Evolutionary conservation across 2,888 invertebrate genomes (phyloP).

Genomic region (Sisyra nigra): DNA sequence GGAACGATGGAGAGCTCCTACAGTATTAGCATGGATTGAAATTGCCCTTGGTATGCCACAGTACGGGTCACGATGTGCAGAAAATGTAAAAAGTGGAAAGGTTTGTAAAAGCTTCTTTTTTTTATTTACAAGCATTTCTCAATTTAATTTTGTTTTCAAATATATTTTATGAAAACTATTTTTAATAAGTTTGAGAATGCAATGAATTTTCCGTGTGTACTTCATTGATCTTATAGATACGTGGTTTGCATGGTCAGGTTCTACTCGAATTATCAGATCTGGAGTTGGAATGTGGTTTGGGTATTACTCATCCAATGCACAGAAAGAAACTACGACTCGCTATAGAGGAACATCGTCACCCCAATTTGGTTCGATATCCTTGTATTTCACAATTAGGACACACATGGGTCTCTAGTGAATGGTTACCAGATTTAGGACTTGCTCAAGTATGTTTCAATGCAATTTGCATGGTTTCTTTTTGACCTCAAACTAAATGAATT

Average conservation of each 20-base stretch:
- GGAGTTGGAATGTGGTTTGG: conserved; percentile 79
- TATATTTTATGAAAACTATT: too few relatives aligned
- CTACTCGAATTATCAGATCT: conserved; percentile 81
- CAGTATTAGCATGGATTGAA: conserved; percentile 88
- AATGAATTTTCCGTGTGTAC: conserved; percentile 17
- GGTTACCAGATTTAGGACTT: conserved; percentile 82
- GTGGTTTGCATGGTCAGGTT: conserved; percentile 61
- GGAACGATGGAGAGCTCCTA: conserved; percentile 82
- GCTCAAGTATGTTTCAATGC: conserved; percentile 38
- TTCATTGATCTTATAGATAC: conserved; percentile 48
- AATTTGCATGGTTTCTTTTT: not conserved
- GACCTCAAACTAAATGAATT: conserved; percentile 8
- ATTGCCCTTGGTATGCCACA: conserved; percentile 89
- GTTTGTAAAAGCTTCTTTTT: conserved; percentile 30
- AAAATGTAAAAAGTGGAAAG: conserved; percentile 92
- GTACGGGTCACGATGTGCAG: conserved; percentile 76
- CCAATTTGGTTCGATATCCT: conserved; percentile 73
- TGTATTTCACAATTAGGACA: conserved; percentile 76
- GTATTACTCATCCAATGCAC: conserved; percentile 86
- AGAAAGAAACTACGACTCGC: conserved; percentile 83
- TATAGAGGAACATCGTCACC: conserved; percentile 82
- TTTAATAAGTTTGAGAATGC: too few relatives aligned
- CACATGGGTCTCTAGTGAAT: conserved; percentile 87
- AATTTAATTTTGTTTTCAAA: too few relatives aligned
- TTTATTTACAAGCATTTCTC: too few relatives aligned